phyloP scores from a whole-genome alignment of 1,140 invertebrate genomes.

The Venustaconcha ellipsiformis region DNA sequence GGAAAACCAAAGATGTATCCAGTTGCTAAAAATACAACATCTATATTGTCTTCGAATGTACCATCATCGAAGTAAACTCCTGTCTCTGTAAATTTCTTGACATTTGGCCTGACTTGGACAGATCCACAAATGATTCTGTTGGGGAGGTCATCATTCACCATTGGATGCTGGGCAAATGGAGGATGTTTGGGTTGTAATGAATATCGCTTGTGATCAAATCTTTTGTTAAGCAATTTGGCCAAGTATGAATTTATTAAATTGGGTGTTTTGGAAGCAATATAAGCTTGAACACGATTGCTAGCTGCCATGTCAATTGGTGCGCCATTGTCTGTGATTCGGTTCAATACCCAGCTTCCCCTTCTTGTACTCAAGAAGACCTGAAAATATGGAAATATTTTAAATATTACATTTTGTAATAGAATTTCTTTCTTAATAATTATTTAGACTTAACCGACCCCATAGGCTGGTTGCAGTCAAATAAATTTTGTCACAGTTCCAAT shows the following conservation, averaged over 20 bases:
- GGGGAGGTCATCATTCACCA: slow-evolving; percentile 71
- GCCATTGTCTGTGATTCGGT: slow-evolving; percentile 60
- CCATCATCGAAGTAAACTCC: slow-evolving; percentile 67
- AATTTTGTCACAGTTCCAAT: too few species aligned
- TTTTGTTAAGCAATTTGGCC: slow-evolving; percentile 28
- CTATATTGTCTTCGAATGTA: slow-evolving; percentile 45
- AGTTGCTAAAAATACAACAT: slow-evolving; percentile 56
- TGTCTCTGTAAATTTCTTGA: slow-evolving; percentile 52
- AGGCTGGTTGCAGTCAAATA: too few species aligned
- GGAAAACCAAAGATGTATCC: slow-evolving; percentile 59
- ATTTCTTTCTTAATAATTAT: too few species aligned
- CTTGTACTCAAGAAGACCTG: slow-evolving; percentile 70
- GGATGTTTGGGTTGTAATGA: slow-evolving; percentile 66
- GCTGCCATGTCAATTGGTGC: slow-evolving; percentile 34
- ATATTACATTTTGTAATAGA: too few species aligned
- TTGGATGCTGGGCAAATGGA: slow-evolving; percentile 70
- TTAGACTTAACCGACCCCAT: too few species aligned
- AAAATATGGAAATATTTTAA: background rate
- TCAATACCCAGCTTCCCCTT: slow-evolving; percentile 68
- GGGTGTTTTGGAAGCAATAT: background rate
- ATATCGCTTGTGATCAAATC: slow-evolving; percentile 71
- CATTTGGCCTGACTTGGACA: slow-evolving; percentile 63
- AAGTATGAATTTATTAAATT: too few species aligned
- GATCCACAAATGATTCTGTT: slow-evolving; percentile 69
- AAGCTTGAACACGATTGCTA: slow-evolving; percentile 8